Evolutionary conservation across 2,797 vertebrate genomes (phyloP).

Genomic region (Pseudomugil gertrudae): DNA sequence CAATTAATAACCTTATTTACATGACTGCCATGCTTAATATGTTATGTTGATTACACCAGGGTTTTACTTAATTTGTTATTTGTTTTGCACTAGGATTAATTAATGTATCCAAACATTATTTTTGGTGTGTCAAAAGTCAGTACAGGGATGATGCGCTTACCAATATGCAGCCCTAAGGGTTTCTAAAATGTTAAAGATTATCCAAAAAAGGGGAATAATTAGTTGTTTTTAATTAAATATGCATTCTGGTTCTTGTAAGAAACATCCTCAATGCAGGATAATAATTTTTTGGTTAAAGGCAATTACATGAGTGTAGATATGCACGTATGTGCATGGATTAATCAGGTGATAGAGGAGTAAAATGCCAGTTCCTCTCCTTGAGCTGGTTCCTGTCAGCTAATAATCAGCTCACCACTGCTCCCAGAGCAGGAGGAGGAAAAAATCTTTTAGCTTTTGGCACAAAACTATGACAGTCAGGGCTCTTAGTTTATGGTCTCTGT

Average conservation of each 20-base stretch:
- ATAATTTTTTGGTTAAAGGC: background rate
- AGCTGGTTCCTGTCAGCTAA: background rate
- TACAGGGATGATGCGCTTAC: conserved; percentile 2
- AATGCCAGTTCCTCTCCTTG: background rate
- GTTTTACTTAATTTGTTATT: conserved; percentile 48
- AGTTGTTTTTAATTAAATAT: background rate
- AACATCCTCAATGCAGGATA: background rate
- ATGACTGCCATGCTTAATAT: conserved; percentile 63
- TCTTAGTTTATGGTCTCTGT: background rate
- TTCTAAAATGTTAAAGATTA: conserved; percentile 4
- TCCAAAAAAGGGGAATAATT: background rate
- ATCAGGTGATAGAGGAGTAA: background rate
- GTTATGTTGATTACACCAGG: conserved; percentile 53
- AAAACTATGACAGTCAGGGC: background rate
- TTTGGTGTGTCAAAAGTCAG: conserved; percentile 23
- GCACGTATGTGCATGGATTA: background rate
- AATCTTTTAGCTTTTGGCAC: background rate
- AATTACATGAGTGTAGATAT: conserved; percentile 8
- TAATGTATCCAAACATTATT: conserved; percentile 44
- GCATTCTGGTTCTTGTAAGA: background rate
- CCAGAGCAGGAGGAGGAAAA: background rate
- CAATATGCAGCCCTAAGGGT: background rate
- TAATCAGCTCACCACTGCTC: conserved; percentile 1
- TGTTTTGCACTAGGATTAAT: conserved; percentile 52
- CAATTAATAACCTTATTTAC: conserved; percentile 55